Conservation (phyloP, 2,888 invertebrate species). For the Chymomyza caudatula region DNA sequence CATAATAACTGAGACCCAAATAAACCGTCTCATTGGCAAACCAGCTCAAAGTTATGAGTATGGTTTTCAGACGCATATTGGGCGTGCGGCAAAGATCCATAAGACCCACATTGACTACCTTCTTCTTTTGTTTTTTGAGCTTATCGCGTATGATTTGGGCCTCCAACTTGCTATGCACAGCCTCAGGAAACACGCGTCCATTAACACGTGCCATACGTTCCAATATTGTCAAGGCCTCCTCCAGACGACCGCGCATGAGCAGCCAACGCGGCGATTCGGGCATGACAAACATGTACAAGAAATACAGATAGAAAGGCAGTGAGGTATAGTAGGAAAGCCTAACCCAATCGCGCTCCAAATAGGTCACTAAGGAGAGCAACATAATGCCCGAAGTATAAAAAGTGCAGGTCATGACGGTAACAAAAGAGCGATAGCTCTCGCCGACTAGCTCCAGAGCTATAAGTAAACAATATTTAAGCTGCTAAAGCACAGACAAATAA, state of each 20-base stretch:
- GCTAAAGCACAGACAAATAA: neutral
- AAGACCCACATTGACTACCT: constrained; percentile 76
- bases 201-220: constrained; percentile 88
- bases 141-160: constrained; percentile 84
- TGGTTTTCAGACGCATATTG: constrained; percentile 92
- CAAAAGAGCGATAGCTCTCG: constrained; percentile 93
- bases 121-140: constrained; percentile 80
- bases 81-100: constrained; percentile 83
- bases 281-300: constrained; percentile 90
- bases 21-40: constrained; percentile 96
- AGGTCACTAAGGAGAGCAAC: constrained; percentile 90
- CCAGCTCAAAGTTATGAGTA: constrained; percentile 92
- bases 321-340: constrained; percentile 89
- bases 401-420: constrained; percentile 94
- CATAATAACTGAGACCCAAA: constrained; percentile 93
- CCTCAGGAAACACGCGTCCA: constrained; percentile 85
- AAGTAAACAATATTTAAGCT: constrained; percentile 59
- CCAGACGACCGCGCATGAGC: constrained; percentile 88
- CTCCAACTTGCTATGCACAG: constrained; percentile 85
- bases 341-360: constrained; percentile 91
- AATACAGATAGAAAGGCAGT: constrained; percentile 90
- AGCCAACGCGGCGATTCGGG: constrained; percentile 96
- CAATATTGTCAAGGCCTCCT: constrained; percentile 89
- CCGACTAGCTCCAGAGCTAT: constrained; percentile 93
- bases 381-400: constrained; percentile 93